Conservation (phyloP, 2,113 vertebrate species). For the human (Homo sapiens) region GRCh38 chr2:221619001-221619500, state of each 20-base stretch:
- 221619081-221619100: too few relatives aligned
- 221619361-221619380: background rate
- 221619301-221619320: background rate
- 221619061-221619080: too few relatives aligned
- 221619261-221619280: background rate
- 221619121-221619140: too few relatives aligned
- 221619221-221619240: too few relatives aligned
- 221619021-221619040: too few relatives aligned
- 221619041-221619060: too few relatives aligned
- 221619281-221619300: background rate
- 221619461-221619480: background rate
- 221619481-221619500: background rate
- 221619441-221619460: background rate
- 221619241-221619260: background rate
- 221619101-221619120: too few relatives aligned
- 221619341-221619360: background rate
- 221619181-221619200: too few relatives aligned
- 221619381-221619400: background rate
- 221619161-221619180: too few relatives aligned
- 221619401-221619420: background rate
- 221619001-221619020: too few relatives aligned
- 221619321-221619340: background rate
- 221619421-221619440: background rate
- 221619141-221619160: too few relatives aligned
- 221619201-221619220: too few relatives aligned